These are phyloP conservation scores for Glyphotaelius pellucidus DNA, from an alignment of 2,888 invertebrate genomes.

Conservation along the genomic window DNA sequence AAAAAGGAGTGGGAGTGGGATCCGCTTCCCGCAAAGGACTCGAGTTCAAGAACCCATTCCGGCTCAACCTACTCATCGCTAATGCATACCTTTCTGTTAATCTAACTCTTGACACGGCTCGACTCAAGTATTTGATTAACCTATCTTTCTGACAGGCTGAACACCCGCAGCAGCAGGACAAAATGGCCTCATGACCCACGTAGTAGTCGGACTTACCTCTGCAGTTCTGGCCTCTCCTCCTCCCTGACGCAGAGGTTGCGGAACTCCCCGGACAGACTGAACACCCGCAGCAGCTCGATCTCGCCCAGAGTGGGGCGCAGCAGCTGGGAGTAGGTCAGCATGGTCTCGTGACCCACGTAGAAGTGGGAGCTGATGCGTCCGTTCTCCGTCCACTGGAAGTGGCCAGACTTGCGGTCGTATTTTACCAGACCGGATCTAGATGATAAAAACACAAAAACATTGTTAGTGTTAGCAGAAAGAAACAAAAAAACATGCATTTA, in stretches of 20 bases:
- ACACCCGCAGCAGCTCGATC: constrained; percentile 98
- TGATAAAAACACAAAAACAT: neutral
- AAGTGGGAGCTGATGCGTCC: constrained; percentile 99
- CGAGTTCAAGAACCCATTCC: too few species aligned
- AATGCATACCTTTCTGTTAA: too few species aligned
- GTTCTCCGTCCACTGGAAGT: constrained; percentile 92
- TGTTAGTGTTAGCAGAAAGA: neutral
- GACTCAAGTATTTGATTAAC: too few species aligned
- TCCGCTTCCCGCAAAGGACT: too few species aligned
- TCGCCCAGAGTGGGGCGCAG: constrained; percentile 97
- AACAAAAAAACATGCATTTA: neutral
- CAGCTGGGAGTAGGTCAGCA: constrained; percentile 97
- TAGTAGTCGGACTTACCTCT: constrained; percentile 77
- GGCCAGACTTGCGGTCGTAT: constrained; percentile 96
- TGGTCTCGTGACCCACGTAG: constrained; percentile 98
- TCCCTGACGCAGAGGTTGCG: constrained; percentile 93
- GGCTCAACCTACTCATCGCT: too few species aligned
- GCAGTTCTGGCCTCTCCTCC: constrained; percentile 97
- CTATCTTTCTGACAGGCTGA: too few species aligned
- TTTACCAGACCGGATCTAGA: constrained; percentile 93
- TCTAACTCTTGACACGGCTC: too few species aligned
- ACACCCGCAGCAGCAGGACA: too few species aligned
- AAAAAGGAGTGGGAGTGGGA: too few species aligned
- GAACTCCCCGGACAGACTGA: constrained; percentile 98
- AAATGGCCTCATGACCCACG: too few species aligned